Percentiles rank a stretch among this genome's conserved stretches.
Evolutionary conservation across 2,113 vertebrate species (phyloP).

Genomic region (Neolamprologus modestus): DNA sequence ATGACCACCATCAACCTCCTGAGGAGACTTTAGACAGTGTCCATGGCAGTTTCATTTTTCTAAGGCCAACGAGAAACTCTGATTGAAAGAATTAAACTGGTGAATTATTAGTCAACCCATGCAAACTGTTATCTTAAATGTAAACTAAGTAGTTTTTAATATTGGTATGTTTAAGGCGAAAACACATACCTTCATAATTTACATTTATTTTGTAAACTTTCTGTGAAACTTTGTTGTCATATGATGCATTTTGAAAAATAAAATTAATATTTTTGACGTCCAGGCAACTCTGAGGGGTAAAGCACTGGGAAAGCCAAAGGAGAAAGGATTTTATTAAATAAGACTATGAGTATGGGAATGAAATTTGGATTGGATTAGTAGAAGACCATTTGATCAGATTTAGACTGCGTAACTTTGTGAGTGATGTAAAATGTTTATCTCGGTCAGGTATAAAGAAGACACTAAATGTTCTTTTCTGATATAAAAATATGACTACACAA

Average conservation of each 20-base stretch:
- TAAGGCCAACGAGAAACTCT: background rate
- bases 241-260: background rate
- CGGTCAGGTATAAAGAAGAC: background rate
- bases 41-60: background rate
- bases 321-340: background rate
- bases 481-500: background rate
- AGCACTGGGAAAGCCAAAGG: background rate
- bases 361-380: conserved; percentile 18
- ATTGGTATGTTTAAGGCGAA: background rate
- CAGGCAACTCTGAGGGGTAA: background rate
- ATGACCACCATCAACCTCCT: background rate
- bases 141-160: background rate
- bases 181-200: background rate
- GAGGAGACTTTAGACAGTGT: background rate
- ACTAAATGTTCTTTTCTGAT: background rate
- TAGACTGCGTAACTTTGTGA: background rate
- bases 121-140: background rate
- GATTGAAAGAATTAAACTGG: background rate
- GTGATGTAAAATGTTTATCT: background rate
- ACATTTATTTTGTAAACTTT: background rate
- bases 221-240: background rate
- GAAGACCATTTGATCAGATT: background rate
- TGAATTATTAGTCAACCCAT: background rate
- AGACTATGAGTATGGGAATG: background rate
- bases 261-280: background rate